Evolutionary conservation across 2,888 invertebrate genomes (phyloP), one percentile per base, ranked within the genome.

Genomic region (Drosophila gaucha): DNA sequence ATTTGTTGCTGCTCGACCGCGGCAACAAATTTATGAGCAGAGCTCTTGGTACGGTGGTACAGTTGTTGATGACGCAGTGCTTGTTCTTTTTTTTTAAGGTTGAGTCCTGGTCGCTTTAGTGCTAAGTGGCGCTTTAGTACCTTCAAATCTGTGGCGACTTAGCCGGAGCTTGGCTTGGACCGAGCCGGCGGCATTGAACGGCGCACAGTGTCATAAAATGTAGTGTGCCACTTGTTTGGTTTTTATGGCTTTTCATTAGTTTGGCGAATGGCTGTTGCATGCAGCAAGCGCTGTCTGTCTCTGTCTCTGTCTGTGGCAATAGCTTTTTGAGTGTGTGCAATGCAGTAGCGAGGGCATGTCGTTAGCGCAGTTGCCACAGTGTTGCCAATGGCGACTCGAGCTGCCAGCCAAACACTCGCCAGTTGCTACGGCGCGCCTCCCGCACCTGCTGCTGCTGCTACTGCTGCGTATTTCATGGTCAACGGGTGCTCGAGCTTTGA

Each of bases 181-280:
- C 26, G 10, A 14, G 14, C 52, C 66, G 64, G 14, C 43, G 74
- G 67, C 67, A 63, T 59, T 67, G 63, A 73, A 60, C 59, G 14
- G 24, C n/a, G 35, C 39, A 4, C 55, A 66, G 57, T 64, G 66
- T 69, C 74, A 77, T 74, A 69, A 89, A 86, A 80, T 78, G 63
- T 65, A 78, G 78, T 75, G 68, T 65, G 69, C 65, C 67, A 80
- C 76, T 86, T 88, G 88, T 79, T 77, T 70, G 86, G 73, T 74
- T 73, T 82, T 86, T 85, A 85, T 77, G 55, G 76, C 76, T 87
- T 87, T 89, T 87, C 86, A 87, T 89, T 87, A 80, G 79, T 60
- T 64, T 41, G 36, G 10, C 39, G 33, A 41, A 24, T 49, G 18
- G 35, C 69, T 76, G 70, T 68, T 83, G 77, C 73, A 66, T 65